Conservation (phyloP, 2,113 vertebrate species). For the Oncorhynchus clarkii region DNA sequence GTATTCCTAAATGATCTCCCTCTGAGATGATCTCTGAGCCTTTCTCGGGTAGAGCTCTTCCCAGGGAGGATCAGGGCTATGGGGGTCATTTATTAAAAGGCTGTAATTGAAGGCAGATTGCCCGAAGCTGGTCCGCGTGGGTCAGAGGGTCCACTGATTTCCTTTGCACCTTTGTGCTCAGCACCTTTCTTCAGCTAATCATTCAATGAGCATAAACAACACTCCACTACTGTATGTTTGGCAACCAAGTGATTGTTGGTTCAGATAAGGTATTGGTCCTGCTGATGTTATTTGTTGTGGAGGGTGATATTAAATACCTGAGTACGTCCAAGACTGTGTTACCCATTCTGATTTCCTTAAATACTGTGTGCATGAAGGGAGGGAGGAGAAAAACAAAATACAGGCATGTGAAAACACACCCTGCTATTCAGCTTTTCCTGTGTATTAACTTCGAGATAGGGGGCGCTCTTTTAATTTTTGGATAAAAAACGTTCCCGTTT, state of each 20-base stretch:
- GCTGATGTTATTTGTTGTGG: neutral
- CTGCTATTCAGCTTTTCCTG: conserved; percentile 43
- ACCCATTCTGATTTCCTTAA: too few species aligned
- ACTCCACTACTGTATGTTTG: neutral
- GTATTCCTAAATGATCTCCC: conserved; percentile 33
- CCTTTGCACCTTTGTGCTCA: conserved; percentile 39
- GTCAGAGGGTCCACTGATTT: conserved; percentile 37
- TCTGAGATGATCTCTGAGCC: conserved; percentile 26
- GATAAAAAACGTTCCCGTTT: too few species aligned
- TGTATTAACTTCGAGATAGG: too few species aligned
- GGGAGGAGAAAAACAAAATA: conserved; percentile 2
- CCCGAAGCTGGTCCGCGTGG: conserved; percentile 24
- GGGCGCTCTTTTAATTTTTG: too few species aligned
- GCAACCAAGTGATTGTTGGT: conserved; percentile 21
- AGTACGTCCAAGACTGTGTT: neutral
- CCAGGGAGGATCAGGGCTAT: conserved; percentile 15
- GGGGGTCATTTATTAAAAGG: conserved; percentile 46
- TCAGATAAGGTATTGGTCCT: conserved; percentile 1
- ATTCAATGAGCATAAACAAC: conserved; percentile 52
- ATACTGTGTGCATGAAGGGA: neutral
- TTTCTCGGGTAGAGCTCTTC: conserved; percentile 23
- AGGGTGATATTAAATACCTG: neutral
- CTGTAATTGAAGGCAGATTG: conserved; percentile 53
- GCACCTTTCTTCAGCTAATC: conserved; percentile 47
- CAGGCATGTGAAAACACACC: conserved; percentile 15